Evolutionary conservation across 92 coral and sea anemone genomes (phyloP).

Genomic region (Epizoanthus illoricatus): DNA sequence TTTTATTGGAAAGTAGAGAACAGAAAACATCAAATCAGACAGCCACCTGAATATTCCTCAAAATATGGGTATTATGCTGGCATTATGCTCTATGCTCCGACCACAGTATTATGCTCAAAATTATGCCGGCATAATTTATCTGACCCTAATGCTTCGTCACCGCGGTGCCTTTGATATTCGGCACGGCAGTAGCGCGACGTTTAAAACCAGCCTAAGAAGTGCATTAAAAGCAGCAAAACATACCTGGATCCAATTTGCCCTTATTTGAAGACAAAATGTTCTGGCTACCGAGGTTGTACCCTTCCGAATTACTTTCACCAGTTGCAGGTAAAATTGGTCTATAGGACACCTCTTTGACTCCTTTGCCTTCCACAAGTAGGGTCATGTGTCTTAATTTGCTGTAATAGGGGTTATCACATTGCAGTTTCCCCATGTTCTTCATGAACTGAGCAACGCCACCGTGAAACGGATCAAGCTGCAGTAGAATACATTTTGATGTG

Average conservation of each 20-base stretch:
- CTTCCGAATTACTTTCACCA: constrained; percentile 15
- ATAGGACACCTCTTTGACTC: constrained; percentile 51
- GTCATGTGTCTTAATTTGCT: constrained; percentile 42
- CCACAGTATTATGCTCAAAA: no score
- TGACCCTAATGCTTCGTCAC: no score
- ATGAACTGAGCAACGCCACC: constrained; percentile 30
- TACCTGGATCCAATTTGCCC: constrained; percentile 58
- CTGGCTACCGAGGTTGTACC: constrained; percentile 51
- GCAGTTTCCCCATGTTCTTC: constrained; percentile 56
- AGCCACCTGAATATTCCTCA: no score
- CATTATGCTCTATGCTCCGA: no score
- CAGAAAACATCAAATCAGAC: no score
- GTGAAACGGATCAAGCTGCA: constrained; percentile 53
- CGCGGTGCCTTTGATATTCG: no score
- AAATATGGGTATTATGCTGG: no score
- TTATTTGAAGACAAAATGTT: constrained; percentile 38
- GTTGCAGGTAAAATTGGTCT: constrained; percentile 46
- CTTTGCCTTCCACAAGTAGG: constrained; percentile 51
- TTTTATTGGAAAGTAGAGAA: no score
- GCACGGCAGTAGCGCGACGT: no score
- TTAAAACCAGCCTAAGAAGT: no score
- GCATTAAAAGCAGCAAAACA: not conserved
- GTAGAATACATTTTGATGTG: constrained; percentile 40
- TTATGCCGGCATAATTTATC: no score
- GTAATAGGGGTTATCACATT: constrained; percentile 35